Conservation (phyloP, 30 jellyfish, hydroid and myxozoan genomes). For the Chrysaora quinquecirrha region DNA sequence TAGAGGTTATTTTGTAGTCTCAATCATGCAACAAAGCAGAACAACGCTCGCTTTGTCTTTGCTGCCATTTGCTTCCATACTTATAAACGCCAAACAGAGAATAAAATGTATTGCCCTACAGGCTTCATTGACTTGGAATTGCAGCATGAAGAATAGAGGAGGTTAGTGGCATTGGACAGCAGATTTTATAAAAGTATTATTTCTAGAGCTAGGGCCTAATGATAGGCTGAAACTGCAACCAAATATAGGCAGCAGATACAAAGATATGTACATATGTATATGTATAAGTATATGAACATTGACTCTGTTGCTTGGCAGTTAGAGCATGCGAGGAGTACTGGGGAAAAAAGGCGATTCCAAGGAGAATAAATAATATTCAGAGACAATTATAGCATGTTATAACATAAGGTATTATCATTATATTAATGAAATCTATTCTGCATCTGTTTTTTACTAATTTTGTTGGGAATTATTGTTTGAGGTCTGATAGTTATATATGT, state of each 20-base stretch:
- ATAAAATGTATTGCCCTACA: constrained; percentile 49
- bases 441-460: too few species aligned
- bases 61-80: constrained; percentile 56
- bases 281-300: too few species aligned
- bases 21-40: constrained; percentile 28
- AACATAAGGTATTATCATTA: too few species aligned
- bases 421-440: too few species aligned
- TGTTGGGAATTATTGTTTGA: too few species aligned
- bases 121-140: constrained; percentile 74
- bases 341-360: constrained; percentile 4
- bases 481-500: too few species aligned
- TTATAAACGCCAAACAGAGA: constrained; percentile 60
- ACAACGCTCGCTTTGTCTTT: constrained; percentile 2
- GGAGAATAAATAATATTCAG: too few species aligned
- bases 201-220: constrained; percentile 1
- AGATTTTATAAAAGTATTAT: constrained; percentile 16
- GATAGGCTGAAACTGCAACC: constrained; percentile 32
- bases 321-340: constrained; percentile 29
- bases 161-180: constrained; percentile 34
- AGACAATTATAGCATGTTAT: too few species aligned
- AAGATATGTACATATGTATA: constrained; percentile 33
- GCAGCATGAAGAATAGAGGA: constrained; percentile 58
- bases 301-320: constrained; percentile 69
- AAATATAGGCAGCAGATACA: constrained; percentile 25
- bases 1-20: constrained; percentile 42